phyloP scores from a whole-genome alignment of 2,113 vertebrate genomes.

The Planiliza haematocheilus region DNA sequence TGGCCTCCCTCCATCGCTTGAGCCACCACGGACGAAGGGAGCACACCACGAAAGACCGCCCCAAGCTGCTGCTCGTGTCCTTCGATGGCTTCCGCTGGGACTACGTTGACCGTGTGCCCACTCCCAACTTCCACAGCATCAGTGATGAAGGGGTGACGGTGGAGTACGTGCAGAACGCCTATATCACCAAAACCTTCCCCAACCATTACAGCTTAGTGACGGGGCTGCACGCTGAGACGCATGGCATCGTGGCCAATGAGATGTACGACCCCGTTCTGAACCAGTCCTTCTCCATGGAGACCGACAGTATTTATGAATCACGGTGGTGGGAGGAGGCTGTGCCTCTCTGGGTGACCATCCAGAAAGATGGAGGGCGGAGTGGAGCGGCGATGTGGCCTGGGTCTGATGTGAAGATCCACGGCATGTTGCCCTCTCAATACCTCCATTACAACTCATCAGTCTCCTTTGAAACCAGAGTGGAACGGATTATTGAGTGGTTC shows the following conservation, averaged over 20 bases:
- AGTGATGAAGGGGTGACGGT: constrained; percentile 85
- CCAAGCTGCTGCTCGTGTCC: constrained; percentile 88
- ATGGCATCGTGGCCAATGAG: constrained; percentile 91
- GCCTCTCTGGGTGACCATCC: constrained; percentile 91
- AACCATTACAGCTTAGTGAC: constrained; percentile 94
- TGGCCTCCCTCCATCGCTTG: constrained; percentile 32
- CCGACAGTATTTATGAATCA: constrained; percentile 83
- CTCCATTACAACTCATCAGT: constrained; percentile 88
- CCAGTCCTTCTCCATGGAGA: constrained; percentile 88
- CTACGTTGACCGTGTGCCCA: constrained; percentile 87
- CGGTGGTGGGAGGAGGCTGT: constrained; percentile 92
- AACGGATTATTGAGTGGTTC: constrained; percentile 89
- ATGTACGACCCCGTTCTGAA: constrained; percentile 90
- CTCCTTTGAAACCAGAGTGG: constrained; percentile 87
- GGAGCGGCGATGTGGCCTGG: constrained; percentile 95
- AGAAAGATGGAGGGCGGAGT: constrained; percentile 86
- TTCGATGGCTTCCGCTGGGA: constrained; percentile 96
- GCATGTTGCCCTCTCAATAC: constrained; percentile 83
- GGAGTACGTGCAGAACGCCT: constrained; percentile 86
- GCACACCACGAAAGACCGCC: constrained; percentile 36
- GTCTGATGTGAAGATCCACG: constrained; percentile 89
- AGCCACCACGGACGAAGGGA: background rate
- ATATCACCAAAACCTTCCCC: constrained; percentile 91
- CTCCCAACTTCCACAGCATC: constrained; percentile 85
- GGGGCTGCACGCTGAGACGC: constrained; percentile 90